Conservation (phyloP, 2,888 invertebrate species). For the Heliconius sara region DNA sequence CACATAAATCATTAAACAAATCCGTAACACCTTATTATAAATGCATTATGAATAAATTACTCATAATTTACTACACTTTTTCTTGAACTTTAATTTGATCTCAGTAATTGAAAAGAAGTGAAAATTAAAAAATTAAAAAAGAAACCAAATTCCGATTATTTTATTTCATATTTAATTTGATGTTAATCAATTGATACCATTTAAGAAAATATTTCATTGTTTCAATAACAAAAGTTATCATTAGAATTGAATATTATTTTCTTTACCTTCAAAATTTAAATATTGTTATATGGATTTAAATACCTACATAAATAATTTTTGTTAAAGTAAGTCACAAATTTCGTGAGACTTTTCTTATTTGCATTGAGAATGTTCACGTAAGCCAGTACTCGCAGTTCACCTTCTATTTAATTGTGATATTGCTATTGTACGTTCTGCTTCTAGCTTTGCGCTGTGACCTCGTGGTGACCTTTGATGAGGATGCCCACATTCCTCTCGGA, state of each 20-base stretch:
- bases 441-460: constrained; percentile 59
- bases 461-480: constrained; percentile 74
- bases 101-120: background rate
- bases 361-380: constrained; percentile 36
- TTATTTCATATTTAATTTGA: too few species aligned
- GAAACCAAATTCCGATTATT: background rate
- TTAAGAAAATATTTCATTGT: too few species aligned
- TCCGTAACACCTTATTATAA: constrained; percentile 17
- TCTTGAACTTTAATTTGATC: background rate
- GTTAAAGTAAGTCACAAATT: background rate
- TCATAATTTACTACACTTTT: background rate
- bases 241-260: background rate
- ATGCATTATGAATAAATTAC: background rate
- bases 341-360: constrained; percentile 21
- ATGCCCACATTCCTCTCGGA: constrained; percentile 77
- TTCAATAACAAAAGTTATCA: too few species aligned
- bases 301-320: background rate
- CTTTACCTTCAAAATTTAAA: background rate
- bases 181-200: too few species aligned
- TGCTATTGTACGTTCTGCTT: constrained; percentile 58
- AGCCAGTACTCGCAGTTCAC: constrained; percentile 56
- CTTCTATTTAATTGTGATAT: constrained; percentile 67
- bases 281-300: too few species aligned
- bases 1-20: constrained; percentile 10
- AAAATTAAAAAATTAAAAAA: background rate